Conservation (phyloP, 2,888 invertebrate genomes). For the Laothoe populi region DNA sequence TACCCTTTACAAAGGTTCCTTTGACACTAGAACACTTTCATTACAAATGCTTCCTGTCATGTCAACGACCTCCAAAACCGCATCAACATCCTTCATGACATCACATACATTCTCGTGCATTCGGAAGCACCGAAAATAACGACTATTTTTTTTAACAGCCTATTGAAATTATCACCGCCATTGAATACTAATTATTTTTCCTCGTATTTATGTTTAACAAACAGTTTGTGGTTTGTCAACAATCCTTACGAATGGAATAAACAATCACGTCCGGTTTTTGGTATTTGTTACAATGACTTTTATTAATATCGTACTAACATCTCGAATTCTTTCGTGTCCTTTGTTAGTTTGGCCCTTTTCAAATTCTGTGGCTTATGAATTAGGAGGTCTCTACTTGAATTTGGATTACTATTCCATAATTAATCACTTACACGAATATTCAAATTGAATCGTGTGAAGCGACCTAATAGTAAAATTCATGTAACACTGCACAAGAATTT, state of each 20-base stretch:
- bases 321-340: slow-evolving; percentile 30
- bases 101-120: slow-evolving; percentile 17
- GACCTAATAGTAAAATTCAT: too few relatives aligned
- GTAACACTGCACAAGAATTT: too few relatives aligned
- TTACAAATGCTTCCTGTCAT: slow-evolving; percentile 4
- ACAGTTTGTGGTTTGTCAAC: slow-evolving; percentile 58
- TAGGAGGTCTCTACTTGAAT: neutral
- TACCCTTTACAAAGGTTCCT: neutral
- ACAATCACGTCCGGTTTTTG: slow-evolving; percentile 56
- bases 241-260: slow-evolving; percentile 54
- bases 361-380: neutral
- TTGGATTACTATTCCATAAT: too few relatives aligned
- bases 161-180: slow-evolving; percentile 14
- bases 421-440: neutral
- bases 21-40: slow-evolving; percentile 23
- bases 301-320: slow-evolving; percentile 40
- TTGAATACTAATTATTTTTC: slow-evolving; percentile 34
- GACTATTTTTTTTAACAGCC: slow-evolving; percentile 5
- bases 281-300: slow-evolving; percentile 41
- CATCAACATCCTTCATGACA: slow-evolving; percentile 19
- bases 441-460: too few relatives aligned
- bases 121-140: slow-evolving; percentile 22
- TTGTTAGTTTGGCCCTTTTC: neutral
- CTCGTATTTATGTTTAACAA: slow-evolving; percentile 37
- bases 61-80: slow-evolving; percentile 21